Percentiles rank a stretch among this genome's conserved stretches.
phyloP scores from a whole-genome alignment of 2,113 vertebrate genomes.

The Hystrix brachyura region DNA sequence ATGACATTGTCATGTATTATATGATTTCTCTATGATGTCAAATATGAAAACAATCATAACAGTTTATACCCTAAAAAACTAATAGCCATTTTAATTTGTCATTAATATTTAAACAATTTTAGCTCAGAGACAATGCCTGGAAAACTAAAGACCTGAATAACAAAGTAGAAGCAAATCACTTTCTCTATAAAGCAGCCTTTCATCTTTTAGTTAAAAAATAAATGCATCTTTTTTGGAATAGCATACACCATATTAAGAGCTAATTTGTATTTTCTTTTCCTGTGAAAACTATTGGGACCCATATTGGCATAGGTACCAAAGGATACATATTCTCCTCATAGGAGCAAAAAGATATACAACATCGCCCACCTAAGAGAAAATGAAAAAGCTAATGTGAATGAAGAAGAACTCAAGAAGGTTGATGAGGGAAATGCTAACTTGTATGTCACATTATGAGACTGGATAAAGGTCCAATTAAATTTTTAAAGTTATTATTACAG shows the following conservation, averaged over 20 bases:
- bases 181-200: conserved; percentile 47
- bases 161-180: conserved; percentile 52
- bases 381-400: not conserved
- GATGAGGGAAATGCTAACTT: conserved; percentile 44
- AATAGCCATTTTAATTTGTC: conserved; percentile 82
- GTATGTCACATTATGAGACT: not conserved
- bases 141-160: conserved; percentile 70
- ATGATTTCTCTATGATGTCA: conserved; percentile 82
- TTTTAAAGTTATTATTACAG: not conserved
- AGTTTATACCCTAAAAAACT: conserved; percentile 78
- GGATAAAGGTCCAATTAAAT: not conserved
- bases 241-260: conserved; percentile 58
- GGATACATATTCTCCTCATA: not conserved
- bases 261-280: conserved; percentile 65
- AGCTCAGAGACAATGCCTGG: conserved; percentile 75
- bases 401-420: not conserved
- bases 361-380: not conserved
- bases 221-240: not conserved
- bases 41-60: conserved; percentile 81
- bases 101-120: conserved; percentile 88
- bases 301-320: not conserved
- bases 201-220: conserved; percentile 48
- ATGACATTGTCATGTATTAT: conserved; percentile 68
- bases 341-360: not conserved
- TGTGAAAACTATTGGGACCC: conserved; percentile 44